Evolutionary conservation across 2,797 vertebrate genomes (phyloP).

Genomic region (Harpagifer antarcticus): DNA sequence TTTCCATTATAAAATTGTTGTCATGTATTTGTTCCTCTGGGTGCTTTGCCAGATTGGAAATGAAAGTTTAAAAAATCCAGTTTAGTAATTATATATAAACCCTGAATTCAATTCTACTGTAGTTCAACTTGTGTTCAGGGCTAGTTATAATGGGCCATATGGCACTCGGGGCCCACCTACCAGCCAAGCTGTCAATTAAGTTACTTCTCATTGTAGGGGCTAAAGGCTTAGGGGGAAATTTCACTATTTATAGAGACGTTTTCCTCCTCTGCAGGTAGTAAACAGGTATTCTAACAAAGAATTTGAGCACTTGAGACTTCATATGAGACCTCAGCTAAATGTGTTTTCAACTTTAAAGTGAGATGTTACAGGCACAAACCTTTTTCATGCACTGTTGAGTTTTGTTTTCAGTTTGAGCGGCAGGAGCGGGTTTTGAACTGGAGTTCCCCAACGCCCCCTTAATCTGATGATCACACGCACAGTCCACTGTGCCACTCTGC

Average conservation of each 20-base stretch:
- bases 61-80: constrained; percentile 4
- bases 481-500: no score
- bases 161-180: not conserved
- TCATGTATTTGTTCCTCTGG: not conserved
- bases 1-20: not conserved
- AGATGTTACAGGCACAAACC: no score
- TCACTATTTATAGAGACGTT: not conserved
- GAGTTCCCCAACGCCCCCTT: no score
- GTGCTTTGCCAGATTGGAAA: not conserved
- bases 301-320: not conserved
- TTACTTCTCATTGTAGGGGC: not conserved
- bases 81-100: not conserved
- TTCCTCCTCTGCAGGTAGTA: not conserved
- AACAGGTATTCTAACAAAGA: not conserved
- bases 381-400: no score
- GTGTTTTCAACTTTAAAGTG: not conserved
- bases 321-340: not conserved
- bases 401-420: no score
- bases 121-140: not conserved
- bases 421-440: no score
- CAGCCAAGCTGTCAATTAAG: not conserved
- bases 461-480: no score
- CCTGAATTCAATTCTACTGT: not conserved
- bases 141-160: not conserved
- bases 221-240: not conserved